A percentile compares a stretch with the other conserved stretches of the same genome.
Evolutionary conservation across 2,888 invertebrate species (phyloP).

Genomic region (Adelognathus sp.): DNA sequence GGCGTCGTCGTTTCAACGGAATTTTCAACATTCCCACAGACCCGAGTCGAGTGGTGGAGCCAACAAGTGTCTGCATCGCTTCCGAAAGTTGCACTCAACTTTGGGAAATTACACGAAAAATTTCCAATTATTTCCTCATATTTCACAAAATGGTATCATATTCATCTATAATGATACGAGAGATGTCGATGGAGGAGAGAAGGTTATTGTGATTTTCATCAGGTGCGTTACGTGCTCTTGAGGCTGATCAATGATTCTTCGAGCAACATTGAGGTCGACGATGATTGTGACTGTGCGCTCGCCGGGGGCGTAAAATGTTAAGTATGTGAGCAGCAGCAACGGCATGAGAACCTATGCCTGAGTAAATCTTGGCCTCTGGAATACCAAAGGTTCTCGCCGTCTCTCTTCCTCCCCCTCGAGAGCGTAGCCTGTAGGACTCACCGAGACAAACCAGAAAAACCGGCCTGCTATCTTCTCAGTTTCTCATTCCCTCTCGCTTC

Average conservation of each 20-base stretch:
- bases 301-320: conserved; percentile 23
- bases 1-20: conserved; percentile 9
- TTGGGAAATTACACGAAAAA: not conserved
- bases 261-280: conserved; percentile 8
- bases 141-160: not conserved
- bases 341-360: conserved; percentile 65
- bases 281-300: not conserved
- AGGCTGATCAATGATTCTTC: conserved; percentile 3
- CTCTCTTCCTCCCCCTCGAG: not conserved
- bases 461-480: conserved; percentile 71
- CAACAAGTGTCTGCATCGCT: not conserved
- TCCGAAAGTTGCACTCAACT: conserved; percentile 1
- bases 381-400: conserved; percentile 55
- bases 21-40: conserved; percentile 25
- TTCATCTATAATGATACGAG: not conserved
- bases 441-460: conserved; percentile 79
- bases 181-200: not conserved
- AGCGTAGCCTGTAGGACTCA: conserved; percentile 62
- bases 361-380: conserved; percentile 62
- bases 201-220: not conserved
- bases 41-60: not conserved
- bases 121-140: not conserved
- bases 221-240: not conserved
- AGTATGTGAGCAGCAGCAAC: conserved; percentile 3
- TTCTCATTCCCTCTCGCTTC: conserved; percentile 59